These are phyloP conservation scores for Ambastaia sidthimunki DNA, from an alignment of 2,797 vertebrate genomes.

Conservation along the genomic window DNA sequence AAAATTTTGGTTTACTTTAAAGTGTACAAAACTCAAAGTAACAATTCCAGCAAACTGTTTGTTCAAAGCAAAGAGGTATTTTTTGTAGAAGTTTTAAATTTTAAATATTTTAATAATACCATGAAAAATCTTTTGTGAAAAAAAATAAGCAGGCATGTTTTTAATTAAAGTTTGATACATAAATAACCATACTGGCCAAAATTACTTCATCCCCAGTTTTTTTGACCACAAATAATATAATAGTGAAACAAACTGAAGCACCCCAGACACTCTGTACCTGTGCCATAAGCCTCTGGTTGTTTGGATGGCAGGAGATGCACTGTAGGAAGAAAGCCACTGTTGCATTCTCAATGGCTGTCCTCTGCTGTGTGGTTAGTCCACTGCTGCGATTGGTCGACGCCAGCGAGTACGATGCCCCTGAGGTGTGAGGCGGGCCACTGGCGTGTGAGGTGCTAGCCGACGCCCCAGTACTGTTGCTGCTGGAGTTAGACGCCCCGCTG, in stretches of 20 bases:
- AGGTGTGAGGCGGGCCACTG: slow-evolving; percentile 69
- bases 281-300: slow-evolving; percentile 98
- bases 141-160: too few species aligned
- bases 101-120: too few species aligned
- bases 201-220: too few species aligned
- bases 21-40: background rate
- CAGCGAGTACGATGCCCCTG: slow-evolving; percentile 81
- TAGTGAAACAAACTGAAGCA: background rate
- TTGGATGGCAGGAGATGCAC: slow-evolving; percentile 98
- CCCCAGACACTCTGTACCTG: slow-evolving; percentile 79
- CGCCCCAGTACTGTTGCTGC: slow-evolving; percentile 23
- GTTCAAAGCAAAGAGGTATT: too few species aligned
- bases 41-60: too few species aligned
- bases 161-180: too few species aligned
- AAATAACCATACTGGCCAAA: too few species aligned
- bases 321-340: slow-evolving; percentile 98
- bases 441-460: slow-evolving; percentile 43
- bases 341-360: slow-evolving; percentile 96
- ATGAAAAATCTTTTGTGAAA: too few species aligned
- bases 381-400: slow-evolving; percentile 78
- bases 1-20: background rate
- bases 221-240: background rate
- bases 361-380: slow-evolving; percentile 93
- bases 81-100: too few species aligned
- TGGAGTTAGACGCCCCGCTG: slow-evolving; percentile 73